Evolutionary conservation across 2,797 vertebrate genomes (phyloP).

Genomic region (Parauchenoglanis punctatus): DNA sequence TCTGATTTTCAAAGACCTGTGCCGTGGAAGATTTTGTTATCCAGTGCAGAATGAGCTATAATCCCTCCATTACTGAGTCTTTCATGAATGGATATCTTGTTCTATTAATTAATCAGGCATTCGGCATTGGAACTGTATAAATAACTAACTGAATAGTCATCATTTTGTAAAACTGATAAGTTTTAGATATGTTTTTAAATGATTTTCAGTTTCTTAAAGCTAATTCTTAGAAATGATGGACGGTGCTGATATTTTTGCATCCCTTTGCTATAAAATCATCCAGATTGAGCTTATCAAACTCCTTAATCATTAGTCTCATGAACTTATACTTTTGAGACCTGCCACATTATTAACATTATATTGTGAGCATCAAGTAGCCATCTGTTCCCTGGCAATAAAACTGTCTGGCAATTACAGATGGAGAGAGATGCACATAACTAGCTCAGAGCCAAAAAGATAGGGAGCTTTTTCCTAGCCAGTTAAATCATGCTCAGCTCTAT

Average conservation of each 20-base stretch:
- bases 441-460: constrained; percentile 54
- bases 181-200: background rate
- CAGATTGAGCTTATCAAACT: constrained; percentile 5
- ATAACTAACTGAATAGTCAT: no score
- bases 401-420: constrained; percentile 7
- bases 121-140: background rate
- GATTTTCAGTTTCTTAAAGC: background rate
- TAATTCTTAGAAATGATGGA: background rate
- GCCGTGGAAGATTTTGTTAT: background rate
- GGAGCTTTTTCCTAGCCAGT: constrained; percentile 68
- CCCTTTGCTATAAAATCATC: background rate
- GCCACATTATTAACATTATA: constrained; percentile 20
- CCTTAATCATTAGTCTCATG: constrained; percentile 18
- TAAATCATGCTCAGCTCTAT: constrained; percentile 66
- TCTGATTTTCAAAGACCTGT: background rate
- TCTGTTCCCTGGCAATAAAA: constrained; percentile 26
- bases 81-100: background rate
- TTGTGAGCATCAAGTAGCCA: constrained; percentile 28
- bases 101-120: background rate
- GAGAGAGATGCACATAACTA: constrained; percentile 45
- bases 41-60: background rate
- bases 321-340: constrained; percentile 9
- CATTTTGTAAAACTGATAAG: background rate
- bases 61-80: no score
- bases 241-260: constrained; percentile 10